Evolutionary conservation across 2,113 vertebrate genomes (phyloP).

Genomic region (Strix uralensis): DNA sequence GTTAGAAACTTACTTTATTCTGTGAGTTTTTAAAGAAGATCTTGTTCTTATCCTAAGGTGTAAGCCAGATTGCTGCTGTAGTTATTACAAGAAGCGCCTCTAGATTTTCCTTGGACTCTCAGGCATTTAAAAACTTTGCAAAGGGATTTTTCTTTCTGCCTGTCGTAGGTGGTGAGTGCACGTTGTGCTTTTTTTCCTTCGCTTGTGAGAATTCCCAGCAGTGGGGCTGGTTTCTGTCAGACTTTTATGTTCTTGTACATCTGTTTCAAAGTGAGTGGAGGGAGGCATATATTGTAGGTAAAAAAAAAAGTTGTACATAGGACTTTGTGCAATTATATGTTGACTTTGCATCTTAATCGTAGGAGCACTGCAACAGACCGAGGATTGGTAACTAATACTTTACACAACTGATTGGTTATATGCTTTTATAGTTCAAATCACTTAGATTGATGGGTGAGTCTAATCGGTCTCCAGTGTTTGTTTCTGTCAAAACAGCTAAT

Average conservation of each 20-base stretch:
- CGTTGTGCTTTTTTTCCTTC: not conserved
- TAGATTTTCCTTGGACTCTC: not conserved
- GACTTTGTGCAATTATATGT: not conserved
- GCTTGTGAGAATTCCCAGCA: not conserved
- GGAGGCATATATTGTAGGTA: not conserved
- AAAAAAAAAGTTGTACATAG: not conserved
- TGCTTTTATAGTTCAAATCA: not conserved
- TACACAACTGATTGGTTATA: not conserved
- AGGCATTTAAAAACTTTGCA: not conserved
- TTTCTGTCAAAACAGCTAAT: not conserved
- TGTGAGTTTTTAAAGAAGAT: not conserved
- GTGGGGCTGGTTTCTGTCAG: not conserved
- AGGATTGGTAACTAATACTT: not conserved
- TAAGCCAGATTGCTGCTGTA: not conserved
- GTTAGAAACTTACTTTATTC: not conserved
- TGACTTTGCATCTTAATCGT: not conserved
- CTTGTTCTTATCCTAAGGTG: not conserved
- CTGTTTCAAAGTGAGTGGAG: not conserved
- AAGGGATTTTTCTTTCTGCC: not conserved
- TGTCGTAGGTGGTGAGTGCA: not conserved
- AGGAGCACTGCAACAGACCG: fast-evolving
- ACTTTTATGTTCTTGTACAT: not conserved
- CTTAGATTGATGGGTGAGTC: not conserved
- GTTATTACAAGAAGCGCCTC: not conserved
- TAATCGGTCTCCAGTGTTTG: not conserved